Evolutionary conservation across 2,797 vertebrate species (phyloP).

Genomic region (Erethizon dorsatum): DNA sequence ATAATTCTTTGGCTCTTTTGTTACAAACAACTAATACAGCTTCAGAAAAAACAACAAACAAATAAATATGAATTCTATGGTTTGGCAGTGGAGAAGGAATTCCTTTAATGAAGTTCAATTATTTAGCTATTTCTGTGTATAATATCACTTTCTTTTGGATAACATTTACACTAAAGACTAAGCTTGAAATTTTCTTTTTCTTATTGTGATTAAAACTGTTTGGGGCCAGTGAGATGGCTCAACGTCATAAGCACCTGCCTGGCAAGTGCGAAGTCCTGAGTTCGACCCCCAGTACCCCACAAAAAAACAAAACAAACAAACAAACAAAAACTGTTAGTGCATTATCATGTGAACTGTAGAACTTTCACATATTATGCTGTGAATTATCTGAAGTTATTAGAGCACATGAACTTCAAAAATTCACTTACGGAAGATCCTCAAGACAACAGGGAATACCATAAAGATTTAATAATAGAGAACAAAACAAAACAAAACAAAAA

Average conservation of each 20-base stretch:
- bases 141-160: background rate
- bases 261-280: too few species aligned
- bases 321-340: slow-evolving; percentile 20
- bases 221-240: too few species aligned
- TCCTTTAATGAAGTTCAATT: slow-evolving; percentile 13
- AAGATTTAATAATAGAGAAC: background rate
- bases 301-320: too few species aligned
- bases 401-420: background rate
- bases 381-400: background rate
- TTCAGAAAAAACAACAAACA: background rate
- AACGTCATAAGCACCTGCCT: too few species aligned
- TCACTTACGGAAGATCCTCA: background rate
- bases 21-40: background rate
- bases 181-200: background rate
- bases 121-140: background rate
- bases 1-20: background rate
- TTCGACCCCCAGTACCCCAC: too few species aligned
- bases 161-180: background rate
- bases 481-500: background rate
- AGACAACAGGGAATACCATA: background rate
- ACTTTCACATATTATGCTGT: slow-evolving; percentile 5
- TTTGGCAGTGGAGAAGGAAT: background rate
- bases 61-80: background rate
- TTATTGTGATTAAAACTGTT: slow-evolving; percentile 42
- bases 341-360: slow-evolving; percentile 19